Base-by-base conservation (phyloP, 1,140 invertebrate species). In the Papilio polytes region DNA sequence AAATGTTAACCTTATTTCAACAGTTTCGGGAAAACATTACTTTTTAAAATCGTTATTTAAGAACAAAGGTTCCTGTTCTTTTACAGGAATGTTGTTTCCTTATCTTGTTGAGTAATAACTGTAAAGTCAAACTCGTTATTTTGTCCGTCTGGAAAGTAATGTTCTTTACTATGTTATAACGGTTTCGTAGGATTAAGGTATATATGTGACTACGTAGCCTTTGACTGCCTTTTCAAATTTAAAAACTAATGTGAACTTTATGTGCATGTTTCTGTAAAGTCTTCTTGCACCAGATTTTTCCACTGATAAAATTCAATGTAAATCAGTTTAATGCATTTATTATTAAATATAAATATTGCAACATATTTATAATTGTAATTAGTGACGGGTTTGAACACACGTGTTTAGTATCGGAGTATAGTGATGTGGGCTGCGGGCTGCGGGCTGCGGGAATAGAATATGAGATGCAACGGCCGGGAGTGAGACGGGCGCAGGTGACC, bases 381-480 rank as follows among this genome's bases (percentile, higher is more conserved):
- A 78, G 81, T 78, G 15, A 81, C 76, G 76, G 78, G 53, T 80
- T 74, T 85, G 84, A 87, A 80, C 85, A 85, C 90, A 92, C 92
- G 91, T 93, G 92, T 82, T 87, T 72, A 80, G 81, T 87, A 87
- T 84, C 82, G 80, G 86, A 85, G 87, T 82, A 86, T 87, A 87
- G 83, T 92, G 92, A 93, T 92, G 90, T 90, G 85, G 82, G 85
- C 78, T 80, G 84, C 84, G 41, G 84, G 86, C n/a, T 92, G 90
- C 89, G 85, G 82, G 85, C 78, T 80, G 84, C 84, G 41, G 84
- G 86, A 91, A 91, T 92, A 92, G 87, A 76, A 73, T 81, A 82
- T 80, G 82, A 86, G 80, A 83, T 80, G 85, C 83, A 85, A 82
- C 81, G 80, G 83, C 83, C 56, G 78, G 46, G 80, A 81, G 66